Base-by-base conservation (phyloP, 2,797 vertebrate genomes). In the Otolemur crassicaudatus region DNA sequence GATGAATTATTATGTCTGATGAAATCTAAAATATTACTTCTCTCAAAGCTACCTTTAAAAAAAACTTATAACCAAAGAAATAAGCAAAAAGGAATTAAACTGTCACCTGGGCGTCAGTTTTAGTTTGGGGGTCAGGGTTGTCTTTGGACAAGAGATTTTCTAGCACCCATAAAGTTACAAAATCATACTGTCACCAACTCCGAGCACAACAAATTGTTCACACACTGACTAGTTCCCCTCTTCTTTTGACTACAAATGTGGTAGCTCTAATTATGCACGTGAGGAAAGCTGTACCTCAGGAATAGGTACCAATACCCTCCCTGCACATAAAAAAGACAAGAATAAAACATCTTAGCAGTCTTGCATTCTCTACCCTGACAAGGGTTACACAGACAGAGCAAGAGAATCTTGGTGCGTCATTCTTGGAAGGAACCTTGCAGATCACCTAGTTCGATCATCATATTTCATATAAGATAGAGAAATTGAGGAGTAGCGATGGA, bases 51-150 rank as follows among this genome's bases (percentile, higher is more conserved):
- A 53, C 77, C 9, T 70, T 10, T 40, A 13, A 49, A 49, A 49
- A 49, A 49, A 77, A 90, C 43, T 83, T 7, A 27, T 17, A 12
- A 95, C 9, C 27, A 94, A 89, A 87, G 9, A 86, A 94, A 87
- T 56, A 67, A 76, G 46, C 31, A 37, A 58, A 7, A 77, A 34
- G 8, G 14, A 65, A 88, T 34, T 65, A 87, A 90, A 67, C 61
- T 61, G 3, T 19, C 85, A 37, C 37, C 2, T 17, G 82, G 8
- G 7, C 3, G 65, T 70, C 43, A 65, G 5, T 46, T 25, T 77
- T 73, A 87, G 23, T 85, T 84, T 76, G 3, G 27, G 20, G 7
- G 7, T 79, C 31, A 70, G 22, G 22, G 20, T 70, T 63, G 76
- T 70, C 29, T 34, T 87, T 70, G 12, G 14, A 90, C 4, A 81